Conservation (phyloP, 2,797 vertebrate genomes). For the Chiloscyllium punctatum region DNA sequence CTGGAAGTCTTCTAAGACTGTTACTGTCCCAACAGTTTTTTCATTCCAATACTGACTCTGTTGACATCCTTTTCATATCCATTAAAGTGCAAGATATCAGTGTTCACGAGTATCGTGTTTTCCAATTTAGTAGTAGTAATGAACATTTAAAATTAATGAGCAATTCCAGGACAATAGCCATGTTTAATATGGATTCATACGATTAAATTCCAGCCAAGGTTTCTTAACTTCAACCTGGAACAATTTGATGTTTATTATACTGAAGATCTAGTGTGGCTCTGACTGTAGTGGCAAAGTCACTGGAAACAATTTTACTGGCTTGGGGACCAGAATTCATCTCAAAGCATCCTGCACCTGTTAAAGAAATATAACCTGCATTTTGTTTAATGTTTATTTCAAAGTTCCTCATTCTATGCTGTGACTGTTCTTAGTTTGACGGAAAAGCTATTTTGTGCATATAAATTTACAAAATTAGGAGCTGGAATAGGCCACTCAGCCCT, state of each 20-base stretch:
- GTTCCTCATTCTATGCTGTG: neutral
- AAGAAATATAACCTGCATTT: neutral
- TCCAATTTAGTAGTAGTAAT: neutral
- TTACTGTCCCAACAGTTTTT: neutral
- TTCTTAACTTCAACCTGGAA: neutral
- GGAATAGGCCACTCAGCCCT: no score
- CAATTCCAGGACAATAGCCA: neutral
- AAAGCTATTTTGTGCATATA: neutral
- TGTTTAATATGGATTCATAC: neutral
- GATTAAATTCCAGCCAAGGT: neutral
- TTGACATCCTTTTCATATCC: neutral
- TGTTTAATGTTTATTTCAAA: neutral
- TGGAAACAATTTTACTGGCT: neutral
- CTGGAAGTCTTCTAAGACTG: neutral
- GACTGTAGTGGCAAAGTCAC: neutral
- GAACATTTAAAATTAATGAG: neutral
- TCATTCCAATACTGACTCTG: neutral
- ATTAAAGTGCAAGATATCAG: neutral
- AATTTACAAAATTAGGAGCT: no score
- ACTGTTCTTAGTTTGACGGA: neutral
- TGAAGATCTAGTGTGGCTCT: neutral
- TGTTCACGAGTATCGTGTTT: neutral
- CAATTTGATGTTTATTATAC: neutral
- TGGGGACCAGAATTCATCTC: neutral
- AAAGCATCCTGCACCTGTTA: neutral